Evolutionary conservation across 2,888 invertebrate genomes (phyloP), one percentile per base, ranked within the genome.

Genomic region (Pristionchus fissidentatus): DNA sequence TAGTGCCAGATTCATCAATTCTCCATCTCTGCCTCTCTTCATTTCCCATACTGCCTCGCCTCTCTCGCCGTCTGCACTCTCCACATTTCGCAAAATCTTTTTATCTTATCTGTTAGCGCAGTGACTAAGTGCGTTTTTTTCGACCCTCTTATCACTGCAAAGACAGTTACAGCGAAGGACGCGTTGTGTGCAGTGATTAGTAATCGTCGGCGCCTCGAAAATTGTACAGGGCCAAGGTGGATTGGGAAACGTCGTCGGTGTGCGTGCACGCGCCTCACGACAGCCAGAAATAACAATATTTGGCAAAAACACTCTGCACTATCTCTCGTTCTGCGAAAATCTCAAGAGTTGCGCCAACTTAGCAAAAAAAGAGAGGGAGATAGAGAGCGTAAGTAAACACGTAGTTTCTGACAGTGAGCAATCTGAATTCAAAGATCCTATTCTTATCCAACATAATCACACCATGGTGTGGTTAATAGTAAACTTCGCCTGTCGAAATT

Each of bases 1-100:
- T 55, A 55, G 22, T n/a, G 55, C 15, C 10, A 10, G 15, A 15
- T 46, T 46, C 10, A 46, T 7, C 46, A 46, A 46, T 10, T 75
- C 66, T 46, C 84, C 75, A 57, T 10, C 46, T 46, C 10, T 15
- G 29, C 8, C 70, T 38, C 60, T 75, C 70, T 70, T 41, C 13
- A 52, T 84, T 38, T 84, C 35, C 46, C 46, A 46, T 77, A 55
- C 75, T 79, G 38, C 43, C 80, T 15, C 66, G 52, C 66, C 83
- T 52, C 82, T 82, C 41, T 52, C 38, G 5, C 32, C 57, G 38
- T 55, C 66, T 73, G 29, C 57, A 55, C 73, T 78, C 52, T 79
- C 38, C 66, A 41, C 22, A 35, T 80, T 29, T 62, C 5, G 49
- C 75, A 49, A 46, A 22, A 29, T 77, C 15, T 77, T 41, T 77